A percentile compares a stretch with the other conserved stretches of the same genome.
phyloP scores from a whole-genome alignment of 1,140 invertebrate species.

The Pseudachorutes palmiensis region DNA sequence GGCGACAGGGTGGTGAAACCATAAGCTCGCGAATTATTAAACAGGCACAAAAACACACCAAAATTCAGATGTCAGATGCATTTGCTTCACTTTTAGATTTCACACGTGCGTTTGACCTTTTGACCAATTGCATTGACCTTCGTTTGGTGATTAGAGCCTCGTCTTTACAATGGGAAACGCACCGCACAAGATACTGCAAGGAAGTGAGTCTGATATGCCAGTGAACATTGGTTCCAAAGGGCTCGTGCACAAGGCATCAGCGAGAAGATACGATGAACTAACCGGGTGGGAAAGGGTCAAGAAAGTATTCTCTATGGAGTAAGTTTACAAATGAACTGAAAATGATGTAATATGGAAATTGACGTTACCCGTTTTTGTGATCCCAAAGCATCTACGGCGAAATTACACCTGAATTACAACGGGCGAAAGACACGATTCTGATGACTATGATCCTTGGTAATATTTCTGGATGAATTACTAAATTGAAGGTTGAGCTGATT shows the following conservation, averaged over 20 bases:
- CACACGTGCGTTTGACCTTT: too few species aligned
- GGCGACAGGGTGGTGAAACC: too few species aligned
- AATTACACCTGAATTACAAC: constrained; percentile 52
- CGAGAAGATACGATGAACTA: constrained; percentile 21
- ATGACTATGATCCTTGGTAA: constrained; percentile 48
- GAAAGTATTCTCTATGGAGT: constrained; percentile 33
- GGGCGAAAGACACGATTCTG: constrained; percentile 47
- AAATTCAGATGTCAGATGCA: too few species aligned
- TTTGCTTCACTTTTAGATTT: too few species aligned
- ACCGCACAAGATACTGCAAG: too few species aligned
- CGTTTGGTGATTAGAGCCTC: too few species aligned
- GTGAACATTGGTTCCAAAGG: constrained; percentile 1
- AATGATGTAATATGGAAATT: neutral
- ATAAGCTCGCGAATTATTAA: too few species aligned
- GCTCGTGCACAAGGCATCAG: neutral
- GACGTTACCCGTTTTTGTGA: constrained; percentile 5
- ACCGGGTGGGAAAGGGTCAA: constrained; percentile 38
- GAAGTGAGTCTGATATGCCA: neutral
- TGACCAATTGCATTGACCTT: too few species aligned
- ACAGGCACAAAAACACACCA: too few species aligned
- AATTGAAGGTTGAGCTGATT: too few species aligned
- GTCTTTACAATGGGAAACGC: too few species aligned
- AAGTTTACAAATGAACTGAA: constrained; percentile 18
- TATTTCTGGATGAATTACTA: too few species aligned
- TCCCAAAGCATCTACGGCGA: constrained; percentile 50